Percentiles rank a stretch among this genome's conserved stretches.
Evolutionary conservation across 2,113 vertebrate genomes (phyloP).

Genomic region (Perccottus glenii): DNA sequence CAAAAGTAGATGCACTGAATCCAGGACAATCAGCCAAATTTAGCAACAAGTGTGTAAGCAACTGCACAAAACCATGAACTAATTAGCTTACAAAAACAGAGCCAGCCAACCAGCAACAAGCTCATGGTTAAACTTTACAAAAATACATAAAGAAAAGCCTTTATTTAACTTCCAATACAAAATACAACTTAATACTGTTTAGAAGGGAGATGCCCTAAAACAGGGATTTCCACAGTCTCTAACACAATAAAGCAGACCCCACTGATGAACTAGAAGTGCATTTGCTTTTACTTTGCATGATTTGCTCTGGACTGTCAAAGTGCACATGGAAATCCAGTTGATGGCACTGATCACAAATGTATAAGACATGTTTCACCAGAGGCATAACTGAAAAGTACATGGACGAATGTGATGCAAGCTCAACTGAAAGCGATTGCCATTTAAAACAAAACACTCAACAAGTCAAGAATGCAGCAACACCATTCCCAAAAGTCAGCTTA

Average conservation of each 20-base stretch:
- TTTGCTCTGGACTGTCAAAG: conserved; percentile 39
- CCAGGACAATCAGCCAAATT: no score
- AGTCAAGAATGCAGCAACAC: conserved; percentile 16
- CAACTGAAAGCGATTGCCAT: conserved; percentile 1
- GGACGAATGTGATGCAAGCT: neutral
- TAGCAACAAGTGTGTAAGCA: neutral
- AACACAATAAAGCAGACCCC: conserved; percentile 31
- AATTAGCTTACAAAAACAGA: conserved; percentile 57
- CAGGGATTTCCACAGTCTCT: conserved; percentile 23
- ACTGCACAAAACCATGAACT: conserved; percentile 23
- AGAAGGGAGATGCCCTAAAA: conserved; percentile 33
- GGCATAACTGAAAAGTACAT: neutral
- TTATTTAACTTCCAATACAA: conserved; percentile 55
- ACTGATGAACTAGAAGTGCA: conserved; percentile 44
- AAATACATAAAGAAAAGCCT: conserved; percentile 30
- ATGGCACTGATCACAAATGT: conserved; percentile 7
- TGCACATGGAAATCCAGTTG: conserved; percentile 19
- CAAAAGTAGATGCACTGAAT: neutral
- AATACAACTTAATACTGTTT: conserved; percentile 62
- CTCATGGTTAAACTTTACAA: conserved; percentile 55
- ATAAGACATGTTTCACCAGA: neutral
- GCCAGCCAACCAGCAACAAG: conserved; percentile 75
- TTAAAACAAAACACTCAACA: conserved; percentile 25
- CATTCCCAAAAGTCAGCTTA: conserved; percentile 28
- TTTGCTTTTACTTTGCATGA: conserved; percentile 29